Evolutionary conservation across 2,888 invertebrate genomes (phyloP).

Genomic region (Ophioninae sp.): DNA sequence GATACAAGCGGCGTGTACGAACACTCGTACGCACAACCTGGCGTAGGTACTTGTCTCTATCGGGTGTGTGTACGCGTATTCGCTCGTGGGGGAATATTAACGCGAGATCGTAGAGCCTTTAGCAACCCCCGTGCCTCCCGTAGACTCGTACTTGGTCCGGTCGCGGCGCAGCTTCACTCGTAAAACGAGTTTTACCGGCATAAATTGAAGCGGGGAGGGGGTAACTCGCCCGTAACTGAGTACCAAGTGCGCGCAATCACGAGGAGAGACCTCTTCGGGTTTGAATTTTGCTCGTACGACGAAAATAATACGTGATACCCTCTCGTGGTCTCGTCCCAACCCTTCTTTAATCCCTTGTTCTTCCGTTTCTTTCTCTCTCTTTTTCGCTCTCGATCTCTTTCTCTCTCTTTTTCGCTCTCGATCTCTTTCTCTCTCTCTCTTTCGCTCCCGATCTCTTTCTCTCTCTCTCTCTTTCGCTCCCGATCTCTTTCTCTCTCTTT

Average conservation of each 20-base stretch:
- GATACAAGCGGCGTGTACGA: not conserved
- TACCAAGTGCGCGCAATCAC: conserved; percentile 39
- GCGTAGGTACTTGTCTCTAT: conserved; percentile 27
- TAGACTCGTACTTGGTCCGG: conserved; percentile 35
- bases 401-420: too few species aligned
- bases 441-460: too few species aligned
- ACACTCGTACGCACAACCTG: not conserved
- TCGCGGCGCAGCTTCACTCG: conserved; percentile 48
- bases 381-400: too few species aligned
- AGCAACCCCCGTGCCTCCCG: conserved; percentile 1
- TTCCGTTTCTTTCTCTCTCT: too few species aligned
- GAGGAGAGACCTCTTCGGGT: conserved; percentile 26
- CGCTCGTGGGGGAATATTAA: conserved; percentile 24
- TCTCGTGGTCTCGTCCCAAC: not conserved
- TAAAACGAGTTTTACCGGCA: conserved; percentile 64
- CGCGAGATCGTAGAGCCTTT: conserved; percentile 22
- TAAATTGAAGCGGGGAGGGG: conserved; percentile 58
- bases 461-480: too few species aligned
- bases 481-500: too few species aligned
- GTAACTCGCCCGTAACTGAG: conserved; percentile 23
- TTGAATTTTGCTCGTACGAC: conserved; percentile 40
- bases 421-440: too few species aligned
- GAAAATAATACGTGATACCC: conserved; percentile 33
- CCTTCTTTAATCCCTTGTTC: too few species aligned
- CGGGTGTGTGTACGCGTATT: conserved; percentile 23